Evolutionary conservation across 2,797 vertebrate species (phyloP).

Genomic region (Arnoldichthys spilopterus): DNA sequence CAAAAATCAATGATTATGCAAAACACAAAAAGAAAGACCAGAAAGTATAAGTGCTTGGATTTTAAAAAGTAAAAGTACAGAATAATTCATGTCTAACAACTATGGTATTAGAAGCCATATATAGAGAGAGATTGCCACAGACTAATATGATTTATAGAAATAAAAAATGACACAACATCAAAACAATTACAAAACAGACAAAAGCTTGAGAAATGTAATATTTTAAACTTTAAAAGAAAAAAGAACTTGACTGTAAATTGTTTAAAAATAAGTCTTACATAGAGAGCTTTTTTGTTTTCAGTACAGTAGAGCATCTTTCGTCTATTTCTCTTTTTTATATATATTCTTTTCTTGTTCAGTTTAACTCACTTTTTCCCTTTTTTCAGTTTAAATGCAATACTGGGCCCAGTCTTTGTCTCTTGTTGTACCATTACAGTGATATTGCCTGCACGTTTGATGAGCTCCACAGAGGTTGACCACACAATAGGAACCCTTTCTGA

Average conservation of each 20-base stretch:
- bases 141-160: not conserved
- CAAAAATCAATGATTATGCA: too few species aligned
- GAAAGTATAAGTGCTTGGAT: too few species aligned
- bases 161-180: not conserved
- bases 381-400: conserved; percentile 38
- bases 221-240: not conserved
- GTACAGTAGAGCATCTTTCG: not conserved
- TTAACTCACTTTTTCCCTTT: conserved; percentile 37
- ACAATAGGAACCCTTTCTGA: conserved; percentile 70
- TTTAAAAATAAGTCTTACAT: not conserved
- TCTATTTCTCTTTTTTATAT: not conserved
- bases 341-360: conserved; percentile 31
- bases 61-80: not conserved
- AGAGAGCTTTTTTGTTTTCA: not conserved
- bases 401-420: conserved; percentile 51
- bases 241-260: not conserved
- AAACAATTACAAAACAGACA: not conserved
- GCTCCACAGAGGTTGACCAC: conserved; percentile 62
- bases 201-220: not conserved
- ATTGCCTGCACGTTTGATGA: conserved; percentile 65
- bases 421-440: conserved; percentile 62
- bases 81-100: not conserved
- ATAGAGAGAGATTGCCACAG: not conserved
- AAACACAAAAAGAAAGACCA: too few species aligned
- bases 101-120: not conserved